Evolutionary conservation across 2,113 vertebrate species (phyloP).

Genomic region (Lepidiolamprologus cunningtoni): DNA sequence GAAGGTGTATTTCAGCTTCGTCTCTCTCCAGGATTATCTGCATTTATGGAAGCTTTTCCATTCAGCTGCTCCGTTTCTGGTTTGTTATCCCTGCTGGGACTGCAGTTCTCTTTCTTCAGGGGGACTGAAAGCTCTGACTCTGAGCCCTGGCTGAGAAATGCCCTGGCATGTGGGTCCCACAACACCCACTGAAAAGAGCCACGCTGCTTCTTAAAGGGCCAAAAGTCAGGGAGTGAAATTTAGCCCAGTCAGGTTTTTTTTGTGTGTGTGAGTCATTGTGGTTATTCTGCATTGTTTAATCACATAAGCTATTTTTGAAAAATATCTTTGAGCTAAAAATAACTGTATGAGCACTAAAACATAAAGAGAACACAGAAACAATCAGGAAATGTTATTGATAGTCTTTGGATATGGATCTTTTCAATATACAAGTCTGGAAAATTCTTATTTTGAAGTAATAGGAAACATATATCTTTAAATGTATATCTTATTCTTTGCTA

Average conservation of each 20-base stretch:
- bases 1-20: conserved; percentile 7
- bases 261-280: background rate
- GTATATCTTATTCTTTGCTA: background rate
- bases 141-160: conserved; percentile 31
- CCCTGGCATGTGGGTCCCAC: conserved; percentile 10
- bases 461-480: background rate
- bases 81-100: conserved; percentile 27
- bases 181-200: background rate
- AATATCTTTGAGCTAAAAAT: background rate
- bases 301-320: background rate
- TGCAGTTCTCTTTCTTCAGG: background rate
- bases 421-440: background rate
- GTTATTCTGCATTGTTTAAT: background rate
- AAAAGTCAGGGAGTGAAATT: background rate
- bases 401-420: background rate
- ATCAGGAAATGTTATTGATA: background rate
- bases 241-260: background rate
- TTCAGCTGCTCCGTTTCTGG: background rate
- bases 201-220: background rate
- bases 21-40: conserved; percentile 31
- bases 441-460: background rate
- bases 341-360: background rate
- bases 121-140: background rate
- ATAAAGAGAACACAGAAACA: background rate
- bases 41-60: conserved; percentile 24